A percentile compares a stretch with the other conserved stretches of the same genome.
phyloP scores from a whole-genome alignment of 2,888 invertebrate species.

The Eubasilissa splendida region DNA sequence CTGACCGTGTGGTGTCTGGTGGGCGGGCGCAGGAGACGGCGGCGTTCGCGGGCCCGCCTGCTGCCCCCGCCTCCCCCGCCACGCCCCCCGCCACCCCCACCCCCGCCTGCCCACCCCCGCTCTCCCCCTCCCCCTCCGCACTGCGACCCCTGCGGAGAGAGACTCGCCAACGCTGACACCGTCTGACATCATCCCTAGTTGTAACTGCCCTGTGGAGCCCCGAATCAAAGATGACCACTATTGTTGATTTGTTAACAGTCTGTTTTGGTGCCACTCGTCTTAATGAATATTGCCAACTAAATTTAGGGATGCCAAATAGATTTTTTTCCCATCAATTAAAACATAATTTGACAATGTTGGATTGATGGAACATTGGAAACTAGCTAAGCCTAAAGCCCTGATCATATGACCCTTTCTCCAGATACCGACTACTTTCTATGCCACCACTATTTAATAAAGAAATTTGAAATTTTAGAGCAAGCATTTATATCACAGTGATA shows the following conservation, averaged over 20 bases:
- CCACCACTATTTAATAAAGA: too few species aligned
- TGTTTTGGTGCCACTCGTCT: too few species aligned
- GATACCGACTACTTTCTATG: too few species aligned
- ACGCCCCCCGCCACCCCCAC: constrained; percentile 65
- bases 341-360: neutral
- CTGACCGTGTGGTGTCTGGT: constrained; percentile 60
- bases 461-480: too few species aligned
- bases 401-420: too few species aligned
- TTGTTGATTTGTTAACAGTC: too few species aligned
- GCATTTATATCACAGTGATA: too few species aligned
- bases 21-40: constrained; percentile 66
- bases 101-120: constrained; percentile 66
- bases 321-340: neutral
- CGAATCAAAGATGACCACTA: constrained; percentile 21
- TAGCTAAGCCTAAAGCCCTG: too few species aligned
- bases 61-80: constrained; percentile 65
- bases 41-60: constrained; percentile 67
- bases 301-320: too few species aligned
- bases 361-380: too few species aligned
- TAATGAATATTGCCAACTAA: too few species aligned
- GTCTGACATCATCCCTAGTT: constrained; percentile 65
- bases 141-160: constrained; percentile 62
- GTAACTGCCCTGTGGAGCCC: constrained; percentile 16
- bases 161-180: constrained; percentile 63
- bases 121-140: constrained; percentile 64